Base-by-base conservation (phyloP, 1,140 invertebrate species). In the Bombus terrestris region DNA sequence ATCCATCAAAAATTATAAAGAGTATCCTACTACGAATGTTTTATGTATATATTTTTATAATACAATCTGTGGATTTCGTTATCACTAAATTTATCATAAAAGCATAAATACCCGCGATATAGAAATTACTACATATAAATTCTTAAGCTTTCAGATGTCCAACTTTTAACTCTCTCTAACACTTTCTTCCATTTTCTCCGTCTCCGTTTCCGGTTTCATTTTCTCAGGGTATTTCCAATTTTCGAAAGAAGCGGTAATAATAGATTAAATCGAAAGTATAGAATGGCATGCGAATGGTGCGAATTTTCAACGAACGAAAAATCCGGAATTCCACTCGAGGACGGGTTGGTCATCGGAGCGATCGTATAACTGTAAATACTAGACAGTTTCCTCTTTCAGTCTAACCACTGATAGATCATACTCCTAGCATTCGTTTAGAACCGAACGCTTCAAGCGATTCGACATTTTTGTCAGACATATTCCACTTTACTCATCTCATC, bases 281-380 rank as follows among this genome's bases (percentile, higher is more conserved):
- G 41, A 5, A 64, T 64, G n/a, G 57, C 28, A 64, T 47, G 39
- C 25, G 41, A 81, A 35, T 1, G 69, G 6, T 28, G 32, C 15
- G 76, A 15, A 72, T 53, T 32, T 22, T 12, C 66, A 22, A 35
- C 39, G 43, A 64, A 73, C 78, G 83, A 81, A 85, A 66, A 85
- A 81, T 85, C 77, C 9, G 69, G 83, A 85, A 81, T 89, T 89
- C 84, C 68, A 43, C 43, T 85, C 22, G 64, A 81, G 74, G 57
- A 81, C 76, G 71, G 81, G 87, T 68, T 92, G 89, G 86, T 90
- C 80, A 53, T 80, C 83, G 72, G 32, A 57, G 75, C 80, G 77
- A 86, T 83, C 88, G 73, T 81, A 88, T 91, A 91, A 91, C 91
- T 91, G 91, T 91, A 91, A 91, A 91, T 90, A 85, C 76, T 53